Conservation (phyloP, 2,797 vertebrate genomes). For the Hippoglossus hippoglossus region DNA sequence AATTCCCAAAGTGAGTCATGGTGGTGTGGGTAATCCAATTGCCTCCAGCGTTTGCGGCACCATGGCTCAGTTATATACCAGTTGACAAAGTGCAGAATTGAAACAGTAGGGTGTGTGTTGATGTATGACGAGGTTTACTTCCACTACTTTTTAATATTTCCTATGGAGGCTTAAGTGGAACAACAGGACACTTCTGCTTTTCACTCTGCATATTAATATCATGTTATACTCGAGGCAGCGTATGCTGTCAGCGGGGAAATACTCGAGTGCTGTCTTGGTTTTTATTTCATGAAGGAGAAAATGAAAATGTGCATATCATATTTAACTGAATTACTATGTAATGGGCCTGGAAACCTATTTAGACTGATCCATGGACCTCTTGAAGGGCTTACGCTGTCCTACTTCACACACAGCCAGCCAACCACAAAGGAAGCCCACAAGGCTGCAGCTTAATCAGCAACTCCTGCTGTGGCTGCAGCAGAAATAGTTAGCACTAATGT, state of each 20-base stretch:
- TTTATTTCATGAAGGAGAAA: background rate
- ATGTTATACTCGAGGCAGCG: background rate
- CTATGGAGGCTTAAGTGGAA: slow-evolving; percentile 1
- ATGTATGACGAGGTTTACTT: slow-evolving; percentile 11
- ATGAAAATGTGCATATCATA: background rate
- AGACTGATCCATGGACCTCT: background rate
- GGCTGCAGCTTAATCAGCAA: too few species aligned
- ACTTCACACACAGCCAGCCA: too few species aligned
- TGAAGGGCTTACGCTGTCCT: too few species aligned
- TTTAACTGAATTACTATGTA: slow-evolving; percentile 1
- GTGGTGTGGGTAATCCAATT: slow-evolving; percentile 26
- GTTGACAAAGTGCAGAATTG: slow-evolving; percentile 3
- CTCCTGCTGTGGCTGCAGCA: too few species aligned
- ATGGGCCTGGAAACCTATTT: background rate
- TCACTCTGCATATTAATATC: slow-evolving; percentile 25
- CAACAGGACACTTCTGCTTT: slow-evolving; percentile 23
- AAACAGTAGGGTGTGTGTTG: slow-evolving; percentile 6
- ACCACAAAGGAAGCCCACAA: too few species aligned
- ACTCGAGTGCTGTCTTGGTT: background rate
- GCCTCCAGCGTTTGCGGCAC: slow-evolving; percentile 11
- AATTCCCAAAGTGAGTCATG: background rate
- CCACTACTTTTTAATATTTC: background rate
- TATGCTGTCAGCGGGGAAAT: background rate
- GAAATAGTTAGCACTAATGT: too few species aligned
- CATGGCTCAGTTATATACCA: slow-evolving; percentile 24